A percentile compares a stretch with the other conserved stretches of the same genome.
Conservation (phyloP, 2,888 invertebrate species). For the Seira musarum region DNA sequence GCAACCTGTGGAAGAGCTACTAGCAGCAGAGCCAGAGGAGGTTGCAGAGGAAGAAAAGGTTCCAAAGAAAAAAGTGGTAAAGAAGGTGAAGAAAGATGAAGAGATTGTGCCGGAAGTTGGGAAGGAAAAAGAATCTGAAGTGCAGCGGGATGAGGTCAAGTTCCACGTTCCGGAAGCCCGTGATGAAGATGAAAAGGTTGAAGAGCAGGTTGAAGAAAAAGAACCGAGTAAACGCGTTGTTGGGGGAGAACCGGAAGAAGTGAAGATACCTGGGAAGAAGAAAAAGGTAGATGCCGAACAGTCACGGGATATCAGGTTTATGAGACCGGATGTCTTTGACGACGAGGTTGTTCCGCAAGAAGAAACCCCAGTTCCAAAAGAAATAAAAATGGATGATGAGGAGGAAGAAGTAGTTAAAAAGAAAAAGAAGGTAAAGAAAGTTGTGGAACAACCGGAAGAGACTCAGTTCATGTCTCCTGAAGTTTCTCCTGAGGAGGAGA, state of each 20-base stretch:
- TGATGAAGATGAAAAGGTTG: conserved; percentile 1
- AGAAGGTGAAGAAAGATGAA: neutral
- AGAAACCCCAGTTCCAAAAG: neutral
- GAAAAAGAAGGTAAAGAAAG: conserved; percentile 19
- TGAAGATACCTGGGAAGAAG: too few species aligned
- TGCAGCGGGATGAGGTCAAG: neutral
- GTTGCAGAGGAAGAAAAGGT: neutral
- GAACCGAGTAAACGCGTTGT: neutral
- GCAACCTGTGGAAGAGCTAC: too few species aligned
- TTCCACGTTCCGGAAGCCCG: neutral
- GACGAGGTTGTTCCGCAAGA: neutral
- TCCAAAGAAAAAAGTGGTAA: neutral
- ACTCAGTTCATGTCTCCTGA: conserved; percentile 78
- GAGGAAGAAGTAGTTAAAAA: conserved; percentile 6
- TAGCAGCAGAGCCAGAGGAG: too few species aligned
- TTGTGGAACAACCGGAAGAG: conserved; percentile 74
- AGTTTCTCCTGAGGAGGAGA: conserved; percentile 76
- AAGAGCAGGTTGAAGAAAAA: conserved; percentile 6
- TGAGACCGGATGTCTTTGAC: neutral
- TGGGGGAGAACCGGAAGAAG: neutral
- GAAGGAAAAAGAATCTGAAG: neutral
- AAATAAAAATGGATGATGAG: neutral
- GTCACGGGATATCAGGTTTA: conserved; percentile 16
- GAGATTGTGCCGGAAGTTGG: neutral
- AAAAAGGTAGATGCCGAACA: conserved; percentile 37